These are phyloP conservation scores for Cydia fagiglandana DNA, from an alignment of 1,140 invertebrate species.

Conservation along the genomic window DNA sequence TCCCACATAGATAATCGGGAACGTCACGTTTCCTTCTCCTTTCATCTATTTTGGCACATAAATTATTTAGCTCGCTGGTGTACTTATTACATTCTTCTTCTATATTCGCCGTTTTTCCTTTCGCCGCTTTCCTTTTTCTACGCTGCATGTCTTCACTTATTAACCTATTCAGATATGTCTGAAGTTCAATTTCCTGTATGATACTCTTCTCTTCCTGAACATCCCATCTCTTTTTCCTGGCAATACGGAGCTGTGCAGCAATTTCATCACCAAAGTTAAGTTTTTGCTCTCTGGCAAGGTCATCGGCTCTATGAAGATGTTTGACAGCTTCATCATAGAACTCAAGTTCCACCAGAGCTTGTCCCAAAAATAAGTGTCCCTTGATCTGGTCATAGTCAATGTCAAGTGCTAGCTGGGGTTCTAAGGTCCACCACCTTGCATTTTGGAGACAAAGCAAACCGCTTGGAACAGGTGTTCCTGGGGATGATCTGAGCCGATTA, in stretches of 20 bases:
- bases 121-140: conserved; percentile 81
- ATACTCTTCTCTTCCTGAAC: conserved; percentile 96
- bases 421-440: no score
- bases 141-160: conserved; percentile 91
- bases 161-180: conserved; percentile 93
- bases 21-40: conserved; percentile 97
- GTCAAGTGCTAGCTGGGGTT: no score
- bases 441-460: no score
- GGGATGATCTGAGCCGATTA: no score
- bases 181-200: conserved; percentile 94
- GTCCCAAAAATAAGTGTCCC: conserved; percentile 97
- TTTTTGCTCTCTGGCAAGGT: conserved; percentile 96
- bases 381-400: conserved; percentile 94
- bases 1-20: conserved; percentile 98
- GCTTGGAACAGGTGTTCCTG: no score
- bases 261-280: conserved; percentile 99
- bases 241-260: conserved; percentile 91
- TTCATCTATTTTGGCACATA: conserved; percentile 97
- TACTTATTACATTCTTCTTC: conserved; percentile 89
- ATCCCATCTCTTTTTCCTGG: conserved; percentile 95
- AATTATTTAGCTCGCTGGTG: conserved; percentile 89
- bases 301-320: conserved; percentile 95
- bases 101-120: conserved; percentile 83
- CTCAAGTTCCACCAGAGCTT: conserved; percentile 91
- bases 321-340: conserved; percentile 96